Percentiles rank a stretch among this genome's conserved stretches.
Conservation (phyloP, 2,797 vertebrate species). For the Gallirallus australis region DNA sequence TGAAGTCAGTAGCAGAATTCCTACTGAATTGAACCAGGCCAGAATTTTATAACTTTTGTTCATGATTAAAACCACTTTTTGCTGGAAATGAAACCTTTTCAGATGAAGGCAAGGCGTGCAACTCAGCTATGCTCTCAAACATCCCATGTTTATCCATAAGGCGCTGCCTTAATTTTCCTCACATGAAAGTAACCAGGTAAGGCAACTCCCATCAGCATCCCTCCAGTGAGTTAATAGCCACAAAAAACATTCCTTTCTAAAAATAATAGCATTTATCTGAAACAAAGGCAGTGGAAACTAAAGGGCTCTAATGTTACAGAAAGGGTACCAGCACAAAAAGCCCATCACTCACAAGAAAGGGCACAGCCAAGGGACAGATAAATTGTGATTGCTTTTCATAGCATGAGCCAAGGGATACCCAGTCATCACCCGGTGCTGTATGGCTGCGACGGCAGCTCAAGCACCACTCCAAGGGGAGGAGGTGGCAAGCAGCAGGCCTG, state of each 20-base stretch:
- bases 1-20: conserved; percentile 1
- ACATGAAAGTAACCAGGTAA: not conserved
- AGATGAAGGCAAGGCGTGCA: not conserved
- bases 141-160: conserved; percentile 24
- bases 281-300: conserved; percentile 12
- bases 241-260: not conserved
- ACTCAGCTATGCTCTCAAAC: not conserved
- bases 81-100: not conserved
- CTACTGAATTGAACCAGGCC: conserved; percentile 6
- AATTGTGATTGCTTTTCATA: not conserved
- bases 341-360: not conserved
- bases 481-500: not conserved
- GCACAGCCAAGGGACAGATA: not conserved
- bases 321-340: not conserved
- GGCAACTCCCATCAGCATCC: not conserved
- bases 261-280: conserved; percentile 9
- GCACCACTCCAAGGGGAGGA: not conserved
- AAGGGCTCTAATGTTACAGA: not conserved
- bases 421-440: not conserved
- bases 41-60: conserved; percentile 36
- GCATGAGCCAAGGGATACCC: not conserved
- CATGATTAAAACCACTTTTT: not conserved
- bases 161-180: not conserved
- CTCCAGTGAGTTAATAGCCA: not conserved
- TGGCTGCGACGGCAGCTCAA: not conserved